A percentile compares a stretch with the other conserved stretches of the same genome.
Conservation (phyloP, 1,140 invertebrate species). For the Zaprionus vittiger region DNA sequence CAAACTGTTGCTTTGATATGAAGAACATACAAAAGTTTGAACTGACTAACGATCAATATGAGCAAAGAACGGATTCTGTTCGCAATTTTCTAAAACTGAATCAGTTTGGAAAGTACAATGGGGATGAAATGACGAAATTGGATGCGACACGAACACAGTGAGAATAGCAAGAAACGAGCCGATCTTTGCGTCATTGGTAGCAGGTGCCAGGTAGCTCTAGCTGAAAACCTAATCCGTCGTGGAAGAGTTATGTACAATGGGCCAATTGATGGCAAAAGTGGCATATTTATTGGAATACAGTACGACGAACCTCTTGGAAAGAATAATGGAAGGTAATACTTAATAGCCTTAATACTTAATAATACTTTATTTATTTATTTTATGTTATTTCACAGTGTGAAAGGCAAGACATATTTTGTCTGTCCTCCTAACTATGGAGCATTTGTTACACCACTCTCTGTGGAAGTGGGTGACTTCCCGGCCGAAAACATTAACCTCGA, state of each 20-base stretch:
- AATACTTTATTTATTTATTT: neutral
- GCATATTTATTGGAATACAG: constrained; percentile 96
- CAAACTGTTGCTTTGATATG: constrained; percentile 87
- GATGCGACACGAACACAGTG: constrained; percentile 89
- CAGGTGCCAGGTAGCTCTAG: constrained; percentile 90
- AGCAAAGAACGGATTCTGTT: constrained; percentile 92
- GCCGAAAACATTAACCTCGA: constrained; percentile 92
- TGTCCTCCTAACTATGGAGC: constrained; percentile 96
- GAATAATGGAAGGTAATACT: constrained; percentile 94
- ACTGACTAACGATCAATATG: constrained; percentile 94
- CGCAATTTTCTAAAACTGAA: constrained; percentile 94
- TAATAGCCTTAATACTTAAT: too few species aligned
- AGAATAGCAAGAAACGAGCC: constrained; percentile 87
- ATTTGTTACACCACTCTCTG: constrained; percentile 93
- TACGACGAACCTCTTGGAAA: constrained; percentile 98
- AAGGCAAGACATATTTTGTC: constrained; percentile 95
- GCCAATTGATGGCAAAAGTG: constrained; percentile 91
- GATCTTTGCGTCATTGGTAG: constrained; percentile 87
- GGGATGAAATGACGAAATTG: constrained; percentile 90
- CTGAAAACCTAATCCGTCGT: constrained; percentile 89
- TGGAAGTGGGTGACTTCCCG: constrained; percentile 96
- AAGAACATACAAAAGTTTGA: constrained; percentile 94
- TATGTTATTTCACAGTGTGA: constrained; percentile 87
- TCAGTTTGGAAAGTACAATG: constrained; percentile 96
- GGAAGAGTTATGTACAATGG: constrained; percentile 94